Evolutionary conservation across 2,113 vertebrate genomes (phyloP).

Genomic region (Centropristis striata): DNA sequence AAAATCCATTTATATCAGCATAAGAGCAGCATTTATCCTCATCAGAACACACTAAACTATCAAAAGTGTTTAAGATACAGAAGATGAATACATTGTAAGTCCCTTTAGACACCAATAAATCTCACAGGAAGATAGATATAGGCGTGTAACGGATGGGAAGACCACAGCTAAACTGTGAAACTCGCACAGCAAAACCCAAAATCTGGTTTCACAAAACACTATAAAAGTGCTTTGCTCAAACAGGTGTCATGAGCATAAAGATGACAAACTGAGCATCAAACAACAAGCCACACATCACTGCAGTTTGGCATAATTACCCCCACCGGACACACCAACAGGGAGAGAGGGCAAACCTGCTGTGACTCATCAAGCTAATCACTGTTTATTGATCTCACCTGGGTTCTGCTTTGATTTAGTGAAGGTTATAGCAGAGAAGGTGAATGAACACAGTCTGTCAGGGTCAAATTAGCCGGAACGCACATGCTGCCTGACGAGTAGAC

Average conservation of each 20-base stretch:
- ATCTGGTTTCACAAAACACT: constrained; percentile 54
- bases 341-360: not conserved
- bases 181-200: constrained; percentile 46
- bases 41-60: not conserved
- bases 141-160: not conserved
- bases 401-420: not conserved
- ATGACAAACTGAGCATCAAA: constrained; percentile 2
- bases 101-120: not conserved
- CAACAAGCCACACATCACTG: not conserved
- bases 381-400: constrained; percentile 49
- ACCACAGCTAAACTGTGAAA: not conserved
- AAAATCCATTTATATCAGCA: too few relatives aligned
- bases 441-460: not conserved
- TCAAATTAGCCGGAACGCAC: not conserved
- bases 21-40: not conserved
- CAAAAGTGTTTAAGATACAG: not conserved
- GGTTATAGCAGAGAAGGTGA: not conserved
- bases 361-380: constrained; percentile 25
- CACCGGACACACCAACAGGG: not conserved
- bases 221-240: constrained; percentile 75
- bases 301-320: not conserved
- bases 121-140: not conserved
- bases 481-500: not conserved
- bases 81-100: not conserved
- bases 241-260: constrained; percentile 64